A percentile compares a stretch with the other conserved stretches of the same genome.
These are phyloP conservation scores for Porites evermanni DNA, from an alignment of 92 coral and sea anemone genomes.

Conservation along the genomic window DNA sequence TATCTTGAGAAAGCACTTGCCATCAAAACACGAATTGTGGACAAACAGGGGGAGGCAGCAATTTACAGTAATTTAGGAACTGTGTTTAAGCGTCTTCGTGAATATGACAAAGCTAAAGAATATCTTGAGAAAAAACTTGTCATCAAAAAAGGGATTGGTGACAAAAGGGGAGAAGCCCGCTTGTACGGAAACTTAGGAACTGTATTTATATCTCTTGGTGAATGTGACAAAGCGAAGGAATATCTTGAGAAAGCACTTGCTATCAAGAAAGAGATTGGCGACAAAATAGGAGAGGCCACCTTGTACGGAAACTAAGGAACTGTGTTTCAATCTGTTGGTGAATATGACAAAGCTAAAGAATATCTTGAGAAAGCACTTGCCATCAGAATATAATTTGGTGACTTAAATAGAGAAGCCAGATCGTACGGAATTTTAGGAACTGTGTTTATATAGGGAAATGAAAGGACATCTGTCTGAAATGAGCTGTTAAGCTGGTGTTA, in stretches of 20 bases:
- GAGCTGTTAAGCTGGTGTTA: conserved; percentile 11
- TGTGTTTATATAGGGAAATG: conserved; percentile 12
- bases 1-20: conserved; percentile 4
- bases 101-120: conserved; percentile 2
- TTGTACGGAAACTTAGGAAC: conserved; percentile 3
- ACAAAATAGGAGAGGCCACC: conserved; percentile 13
- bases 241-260: conserved; percentile 7
- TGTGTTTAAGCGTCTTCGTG: conserved; percentile 18
- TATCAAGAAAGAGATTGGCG: background rate
- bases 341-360: too few species aligned
- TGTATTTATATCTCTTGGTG: too few species aligned
- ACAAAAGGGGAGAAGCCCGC: conserved; percentile 3
- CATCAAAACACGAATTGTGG: conserved; percentile 20
- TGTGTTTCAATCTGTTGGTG: background rate
- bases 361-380: background rate
- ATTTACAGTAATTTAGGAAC: conserved; percentile 16
- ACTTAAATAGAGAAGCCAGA: conserved; percentile 16
- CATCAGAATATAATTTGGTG: conserved; percentile 13
- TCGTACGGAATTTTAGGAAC: conserved; percentile 13
- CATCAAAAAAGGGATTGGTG: too few species aligned
- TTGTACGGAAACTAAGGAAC: conserved; percentile 11
- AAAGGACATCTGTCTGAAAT: conserved; percentile 13
- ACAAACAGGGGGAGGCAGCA: conserved; percentile 21
- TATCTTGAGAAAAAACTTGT: too few species aligned
- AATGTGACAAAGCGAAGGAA: too few species aligned